Percentiles rank a stretch among this genome's conserved stretches.
These are phyloP conservation scores for Eptatretus atami DNA, from an alignment of 2,797 vertebrate species.

Conservation along the genomic window DNA sequence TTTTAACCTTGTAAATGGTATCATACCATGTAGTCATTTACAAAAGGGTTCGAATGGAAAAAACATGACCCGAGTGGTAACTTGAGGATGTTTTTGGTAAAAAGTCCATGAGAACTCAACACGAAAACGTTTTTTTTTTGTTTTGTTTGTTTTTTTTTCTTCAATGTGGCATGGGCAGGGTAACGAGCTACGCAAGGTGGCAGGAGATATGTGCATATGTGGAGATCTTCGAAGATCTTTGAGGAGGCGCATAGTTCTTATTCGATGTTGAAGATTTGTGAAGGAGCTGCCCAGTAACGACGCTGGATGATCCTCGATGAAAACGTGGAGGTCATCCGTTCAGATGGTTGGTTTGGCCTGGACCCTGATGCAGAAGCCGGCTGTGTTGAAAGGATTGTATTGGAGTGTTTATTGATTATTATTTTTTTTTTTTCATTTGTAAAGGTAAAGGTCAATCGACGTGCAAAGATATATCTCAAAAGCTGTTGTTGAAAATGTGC, in stretches of 20 bases:
- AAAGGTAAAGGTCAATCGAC: too few relatives aligned
- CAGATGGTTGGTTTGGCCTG: slow-evolving; percentile 69
- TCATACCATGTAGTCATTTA: too few relatives aligned
- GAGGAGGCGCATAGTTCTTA: slow-evolving; percentile 69
- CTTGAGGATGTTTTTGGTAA: background rate
- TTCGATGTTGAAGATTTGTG: slow-evolving; percentile 41
- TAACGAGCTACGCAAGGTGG: slow-evolving; percentile 58
- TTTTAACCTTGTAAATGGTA: too few relatives aligned
- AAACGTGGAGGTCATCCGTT: slow-evolving; percentile 48
- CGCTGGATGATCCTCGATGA: slow-evolving; percentile 51
- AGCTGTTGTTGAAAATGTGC: too few relatives aligned
- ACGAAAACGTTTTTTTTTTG: background rate
- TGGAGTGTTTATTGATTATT: too few relatives aligned
- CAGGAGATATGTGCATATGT: slow-evolving; percentile 69
- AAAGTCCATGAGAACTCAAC: background rate
- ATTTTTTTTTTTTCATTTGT: too few relatives aligned
- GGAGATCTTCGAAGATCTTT: slow-evolving; percentile 83
- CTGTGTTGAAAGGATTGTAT: too few relatives aligned
- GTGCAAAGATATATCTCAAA: too few relatives aligned
- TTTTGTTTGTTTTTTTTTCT: too few relatives aligned
- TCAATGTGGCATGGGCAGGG: slow-evolving; percentile 18
- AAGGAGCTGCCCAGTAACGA: slow-evolving; percentile 59
- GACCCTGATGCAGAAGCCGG: slow-evolving; percentile 13
- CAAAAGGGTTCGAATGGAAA: too few relatives aligned
- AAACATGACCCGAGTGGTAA: too few relatives aligned